Conservation (phyloP, 2,888 invertebrate species). For the Plemyria rubiginata region DNA sequence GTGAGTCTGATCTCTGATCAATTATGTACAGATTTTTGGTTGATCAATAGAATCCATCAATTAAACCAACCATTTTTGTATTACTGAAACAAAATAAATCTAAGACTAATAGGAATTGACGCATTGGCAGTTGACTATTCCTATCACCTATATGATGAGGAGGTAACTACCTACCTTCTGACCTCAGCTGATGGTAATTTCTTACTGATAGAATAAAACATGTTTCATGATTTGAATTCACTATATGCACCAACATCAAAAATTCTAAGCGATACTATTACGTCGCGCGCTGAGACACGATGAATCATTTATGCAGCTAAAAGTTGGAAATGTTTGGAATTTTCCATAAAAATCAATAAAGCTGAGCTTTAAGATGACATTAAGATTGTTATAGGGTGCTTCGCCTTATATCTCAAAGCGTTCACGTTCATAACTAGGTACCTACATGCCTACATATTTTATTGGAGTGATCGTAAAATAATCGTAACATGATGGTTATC, state of each 20-base stretch:
- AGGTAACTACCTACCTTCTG: too few species aligned
- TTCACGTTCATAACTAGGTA: constrained; percentile 21
- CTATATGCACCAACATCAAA: not conserved
- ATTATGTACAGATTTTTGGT: too few species aligned
- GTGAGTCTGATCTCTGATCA: constrained; percentile 59
- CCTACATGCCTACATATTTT: not conserved
- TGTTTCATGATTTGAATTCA: not conserved
- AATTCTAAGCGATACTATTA: not conserved
- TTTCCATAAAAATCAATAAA: constrained; percentile 1
- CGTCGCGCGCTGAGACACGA: not conserved
- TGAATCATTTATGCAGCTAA: not conserved
- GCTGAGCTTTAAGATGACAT: not conserved
- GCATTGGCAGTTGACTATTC: not conserved
- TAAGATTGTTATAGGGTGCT: not conserved
- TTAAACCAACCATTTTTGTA: not conserved
- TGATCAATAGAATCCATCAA: too few species aligned
- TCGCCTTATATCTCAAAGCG: constrained; percentile 13
- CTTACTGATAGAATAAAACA: too few species aligned
- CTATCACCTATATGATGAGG: not conserved
- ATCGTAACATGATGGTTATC: not conserved
- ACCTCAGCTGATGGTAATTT: too few species aligned
- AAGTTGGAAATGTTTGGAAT: not conserved
- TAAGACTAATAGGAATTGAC: constrained; percentile 3
- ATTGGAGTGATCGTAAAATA: not conserved
- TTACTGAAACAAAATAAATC: not conserved